Percentiles rank a stretch among this genome's conserved stretches.
Conservation (phyloP, 2,113 vertebrate genomes). For the Clarias macrocephalus region DNA sequence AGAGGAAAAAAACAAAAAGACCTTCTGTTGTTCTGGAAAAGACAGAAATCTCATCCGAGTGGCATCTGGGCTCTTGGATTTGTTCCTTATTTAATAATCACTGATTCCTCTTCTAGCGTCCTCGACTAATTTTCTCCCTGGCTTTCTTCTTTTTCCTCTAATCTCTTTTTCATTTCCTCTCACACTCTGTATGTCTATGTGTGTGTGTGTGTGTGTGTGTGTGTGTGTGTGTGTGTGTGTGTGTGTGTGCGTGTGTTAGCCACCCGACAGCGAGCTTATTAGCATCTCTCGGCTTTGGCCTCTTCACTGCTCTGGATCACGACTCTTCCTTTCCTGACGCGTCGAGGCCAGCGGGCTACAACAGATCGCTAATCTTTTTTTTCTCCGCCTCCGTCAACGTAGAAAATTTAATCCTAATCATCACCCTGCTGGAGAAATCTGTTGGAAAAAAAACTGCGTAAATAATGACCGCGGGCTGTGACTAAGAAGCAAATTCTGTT, state of each 20-base stretch:
- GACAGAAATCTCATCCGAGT: constrained; percentile 1
- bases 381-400: neutral
- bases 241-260: neutral
- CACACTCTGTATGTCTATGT: neutral
- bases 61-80: constrained; percentile 34
- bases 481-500: neutral
- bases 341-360: neutral
- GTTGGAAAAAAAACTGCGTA: neutral
- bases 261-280: constrained; percentile 6
- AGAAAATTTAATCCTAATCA: neutral
- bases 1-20: neutral
- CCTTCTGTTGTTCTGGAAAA: constrained; percentile 25
- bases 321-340: neutral
- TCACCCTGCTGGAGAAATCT: neutral
- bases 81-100: constrained; percentile 40
- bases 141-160: neutral
- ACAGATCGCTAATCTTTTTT: neutral
- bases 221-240: neutral
- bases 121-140: neutral
- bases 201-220: no score
- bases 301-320: neutral
- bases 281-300: constrained; percentile 7
- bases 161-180: constrained; percentile 1
- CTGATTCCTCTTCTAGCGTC: neutral
- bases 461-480: neutral